Evolutionary conservation across 2,113 vertebrate genomes (phyloP), one percentile per base, ranked within the genome.

Genomic region (Antechinus flavipes): DNA sequence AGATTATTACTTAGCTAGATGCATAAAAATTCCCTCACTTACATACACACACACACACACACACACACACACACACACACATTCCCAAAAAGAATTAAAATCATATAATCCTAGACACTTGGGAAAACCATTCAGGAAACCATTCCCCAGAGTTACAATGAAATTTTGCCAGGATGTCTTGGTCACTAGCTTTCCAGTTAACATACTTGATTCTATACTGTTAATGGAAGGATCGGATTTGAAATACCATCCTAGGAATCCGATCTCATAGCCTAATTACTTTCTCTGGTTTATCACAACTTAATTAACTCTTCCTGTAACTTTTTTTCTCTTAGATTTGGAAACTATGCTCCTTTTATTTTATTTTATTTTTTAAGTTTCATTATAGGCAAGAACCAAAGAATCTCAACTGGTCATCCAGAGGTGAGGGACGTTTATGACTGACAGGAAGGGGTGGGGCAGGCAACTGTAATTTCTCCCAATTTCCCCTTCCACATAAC

Each of bases 301-400:
- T 76, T n/a, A 22, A n/a, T 76, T 16, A 19, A n/a, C 16, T 19
- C 35, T 5, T 76, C 35, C 12, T 93, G 68, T 95, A 10, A 27
- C 30, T 94, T 50, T 96, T 76, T 76, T 27, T n/a, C 35, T n/a
- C 61, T n/a, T 76, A 76, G 35, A 35, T n/a, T 76, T 76, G 35
- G 61, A n/a, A n/a, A 76, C 14, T n/a, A 76, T n/a, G 30, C 5
- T 30, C 58, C 61, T 76, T 76, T 68, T n/a, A 68, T 68, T 68
- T n/a, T n/a, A n/a, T n/a, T 61, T 61, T 56, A 2, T 56, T 58
- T 61, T 30, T 61, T 76, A 76, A 76, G 35, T 24, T 12, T 76
- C 14, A n/a, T 5, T 76, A 76, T 76, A n/a, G 61, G 61, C 61
- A n/a, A 76, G 4, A 68, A 68, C 12, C 61, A 35, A 16, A 68